Evolutionary conservation across 2,797 vertebrate species (phyloP).

Genomic region (Micropoecilia bifurca): DNA sequence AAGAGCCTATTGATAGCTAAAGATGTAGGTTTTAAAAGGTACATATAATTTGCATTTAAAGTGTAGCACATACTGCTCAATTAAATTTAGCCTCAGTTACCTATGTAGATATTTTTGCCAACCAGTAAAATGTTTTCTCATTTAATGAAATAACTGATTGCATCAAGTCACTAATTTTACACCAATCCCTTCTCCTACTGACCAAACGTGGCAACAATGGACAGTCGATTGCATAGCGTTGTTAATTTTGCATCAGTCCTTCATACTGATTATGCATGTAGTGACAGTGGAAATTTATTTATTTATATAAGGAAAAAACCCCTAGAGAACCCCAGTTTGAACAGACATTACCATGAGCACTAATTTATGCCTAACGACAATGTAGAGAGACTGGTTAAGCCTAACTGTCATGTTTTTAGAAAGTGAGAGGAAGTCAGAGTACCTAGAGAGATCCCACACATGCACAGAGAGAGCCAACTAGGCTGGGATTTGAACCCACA

Average conservation of each 20-base stretch:
- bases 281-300: neutral
- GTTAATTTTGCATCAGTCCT: neutral
- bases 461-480: neutral
- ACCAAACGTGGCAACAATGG: neutral
- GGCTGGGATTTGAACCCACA: too few species aligned
- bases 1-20: neutral
- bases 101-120: neutral
- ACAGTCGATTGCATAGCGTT: neutral
- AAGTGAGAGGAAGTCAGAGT: neutral
- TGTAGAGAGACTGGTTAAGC: neutral
- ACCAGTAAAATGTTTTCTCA: neutral
- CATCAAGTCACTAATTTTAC: neutral
- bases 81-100: neutral
- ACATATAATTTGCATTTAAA: neutral
- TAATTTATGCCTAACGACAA: neutral
- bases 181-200: neutral
- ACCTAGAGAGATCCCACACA: neutral
- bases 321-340: neutral
- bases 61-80: neutral
- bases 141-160: neutral
- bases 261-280: neutral
- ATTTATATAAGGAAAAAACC: neutral
- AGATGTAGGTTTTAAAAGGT: neutral
- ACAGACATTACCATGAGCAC: neutral
- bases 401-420: neutral